Evolutionary conservation across 2,888 invertebrate genomes (phyloP).

Genomic region (Neoscelio sp.): DNA sequence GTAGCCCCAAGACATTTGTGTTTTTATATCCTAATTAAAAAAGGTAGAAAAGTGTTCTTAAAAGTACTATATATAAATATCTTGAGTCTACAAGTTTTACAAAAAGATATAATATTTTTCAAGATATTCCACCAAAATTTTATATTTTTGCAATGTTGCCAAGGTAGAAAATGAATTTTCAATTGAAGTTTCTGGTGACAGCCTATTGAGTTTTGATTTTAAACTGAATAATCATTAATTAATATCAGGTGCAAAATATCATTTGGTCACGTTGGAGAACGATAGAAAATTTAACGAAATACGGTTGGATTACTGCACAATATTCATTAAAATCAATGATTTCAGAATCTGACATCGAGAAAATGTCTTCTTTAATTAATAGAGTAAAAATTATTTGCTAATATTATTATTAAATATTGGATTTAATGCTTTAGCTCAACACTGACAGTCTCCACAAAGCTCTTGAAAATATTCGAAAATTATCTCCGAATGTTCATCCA

Average conservation of each 20-base stretch:
- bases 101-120: too few species aligned
- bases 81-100: too few species aligned
- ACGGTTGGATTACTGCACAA: conserved; percentile 42
- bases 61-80: too few species aligned
- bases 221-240: neutral
- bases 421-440: too few species aligned
- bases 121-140: too few species aligned
- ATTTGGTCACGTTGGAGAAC: conserved; percentile 41
- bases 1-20: too few species aligned
- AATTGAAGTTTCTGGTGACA: too few species aligned
- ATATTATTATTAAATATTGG: too few species aligned
- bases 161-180: too few species aligned
- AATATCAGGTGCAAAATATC: conserved; percentile 27
- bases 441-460: conserved; percentile 8
- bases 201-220: conserved; percentile 12
- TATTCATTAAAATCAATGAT: conserved; percentile 33
- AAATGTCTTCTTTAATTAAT: conserved; percentile 10
- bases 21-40: too few species aligned
- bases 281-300: conserved; percentile 29
- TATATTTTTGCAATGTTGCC: too few species aligned
- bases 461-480: conserved; percentile 1
- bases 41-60: too few species aligned
- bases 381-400: conserved; percentile 29
- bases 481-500: conserved; percentile 5
- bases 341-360: conserved; percentile 9